Evolutionary conservation across 2,888 invertebrate genomes (phyloP).

Genomic region (Leptinotarsa tumamoca): DNA sequence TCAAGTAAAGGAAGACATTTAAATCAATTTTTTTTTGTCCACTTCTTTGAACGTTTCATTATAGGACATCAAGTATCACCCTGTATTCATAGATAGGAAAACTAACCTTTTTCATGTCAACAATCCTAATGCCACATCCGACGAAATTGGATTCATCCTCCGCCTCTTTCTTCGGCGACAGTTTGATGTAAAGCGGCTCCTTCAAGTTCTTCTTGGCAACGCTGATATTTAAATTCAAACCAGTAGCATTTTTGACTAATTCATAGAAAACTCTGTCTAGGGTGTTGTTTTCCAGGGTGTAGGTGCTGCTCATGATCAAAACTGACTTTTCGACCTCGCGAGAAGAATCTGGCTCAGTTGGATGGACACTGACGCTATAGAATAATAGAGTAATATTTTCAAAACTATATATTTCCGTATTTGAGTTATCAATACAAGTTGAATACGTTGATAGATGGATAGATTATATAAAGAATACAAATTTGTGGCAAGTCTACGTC

Average conservation of each 20-base stretch:
- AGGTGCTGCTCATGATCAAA: not conserved
- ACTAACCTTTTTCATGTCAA: not conserved
- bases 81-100: not conserved
- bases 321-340: not conserved
- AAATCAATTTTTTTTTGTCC: too few species aligned
- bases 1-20: too few species aligned
- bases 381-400: not conserved
- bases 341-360: not conserved
- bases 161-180: not conserved
- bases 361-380: not conserved
- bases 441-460: too few species aligned
- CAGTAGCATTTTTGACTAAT: not conserved
- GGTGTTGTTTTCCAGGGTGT: not conserved
- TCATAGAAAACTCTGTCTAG: not conserved
- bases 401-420: too few species aligned
- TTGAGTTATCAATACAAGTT: too few species aligned
- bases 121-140: not conserved
- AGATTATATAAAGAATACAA: too few species aligned
- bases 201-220: not conserved
- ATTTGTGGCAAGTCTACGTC: too few species aligned
- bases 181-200: not conserved
- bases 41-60: too few species aligned
- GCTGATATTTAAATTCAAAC: not conserved
- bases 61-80: not conserved
- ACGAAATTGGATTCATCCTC: not conserved